phyloP scores from a whole-genome alignment of 2,888 invertebrate genomes.

The Schizaphis graminum region DNA sequence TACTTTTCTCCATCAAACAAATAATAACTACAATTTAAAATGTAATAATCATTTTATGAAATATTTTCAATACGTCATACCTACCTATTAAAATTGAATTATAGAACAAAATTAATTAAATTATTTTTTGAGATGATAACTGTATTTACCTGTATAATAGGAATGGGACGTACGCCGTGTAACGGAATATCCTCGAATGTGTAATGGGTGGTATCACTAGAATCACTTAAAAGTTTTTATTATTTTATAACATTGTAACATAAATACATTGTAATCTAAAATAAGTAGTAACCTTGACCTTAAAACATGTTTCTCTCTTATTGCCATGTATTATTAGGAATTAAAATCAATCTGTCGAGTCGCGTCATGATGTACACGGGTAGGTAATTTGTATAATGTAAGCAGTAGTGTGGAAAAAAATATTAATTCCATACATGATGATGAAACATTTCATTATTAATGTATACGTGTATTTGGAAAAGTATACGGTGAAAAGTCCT shows the following conservation, averaged over 20 bases:
- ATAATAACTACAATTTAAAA: background rate
- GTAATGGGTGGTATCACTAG: background rate
- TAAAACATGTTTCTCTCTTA: background rate
- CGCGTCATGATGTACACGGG: background rate
- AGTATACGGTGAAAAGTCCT: background rate
- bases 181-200: background rate
- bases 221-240: background rate
- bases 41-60: background rate
- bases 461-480: background rate
- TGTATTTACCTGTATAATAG: background rate
- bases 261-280: background rate
- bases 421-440: background rate
- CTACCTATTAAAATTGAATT: background rate
- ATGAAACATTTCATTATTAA: background rate
- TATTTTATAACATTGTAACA: background rate
- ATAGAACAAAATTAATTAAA: background rate
- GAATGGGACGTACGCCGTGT: background rate
- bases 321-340: background rate
- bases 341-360: background rate
- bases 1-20: background rate
- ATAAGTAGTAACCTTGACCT: background rate
- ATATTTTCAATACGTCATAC: background rate
- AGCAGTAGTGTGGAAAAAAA: background rate
- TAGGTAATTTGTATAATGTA: background rate
- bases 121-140: background rate